Evolutionary conservation across 2,888 invertebrate species (phyloP).

Genomic region (Hirtodrosophila histrioides): DNA sequence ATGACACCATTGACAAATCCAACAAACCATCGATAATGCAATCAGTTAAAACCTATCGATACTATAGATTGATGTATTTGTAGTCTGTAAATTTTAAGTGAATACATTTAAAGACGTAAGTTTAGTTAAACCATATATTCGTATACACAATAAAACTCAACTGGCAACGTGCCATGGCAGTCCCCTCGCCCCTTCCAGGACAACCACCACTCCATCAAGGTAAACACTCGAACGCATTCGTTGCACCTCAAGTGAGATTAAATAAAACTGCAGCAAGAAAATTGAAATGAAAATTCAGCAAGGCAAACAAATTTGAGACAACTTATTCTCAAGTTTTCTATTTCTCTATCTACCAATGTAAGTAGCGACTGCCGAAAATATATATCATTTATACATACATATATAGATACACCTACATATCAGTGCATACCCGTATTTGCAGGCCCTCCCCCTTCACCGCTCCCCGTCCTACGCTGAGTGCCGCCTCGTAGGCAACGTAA

Average conservation of each 20-base stretch:
- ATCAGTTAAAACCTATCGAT: too few relatives aligned
- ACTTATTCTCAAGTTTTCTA: constrained; percentile 45
- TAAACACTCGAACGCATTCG: constrained; percentile 63
- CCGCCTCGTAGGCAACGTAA: constrained; percentile 50
- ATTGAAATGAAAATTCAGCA: constrained; percentile 78
- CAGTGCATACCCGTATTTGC: neutral
- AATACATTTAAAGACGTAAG: neutral
- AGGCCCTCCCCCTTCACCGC: neutral
- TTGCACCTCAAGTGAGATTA: constrained; percentile 78
- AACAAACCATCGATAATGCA: too few relatives aligned
- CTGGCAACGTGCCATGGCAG: constrained; percentile 4
- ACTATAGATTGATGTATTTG: too few relatives aligned
- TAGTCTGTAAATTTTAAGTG: too few relatives aligned
- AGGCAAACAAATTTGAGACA: constrained; percentile 71
- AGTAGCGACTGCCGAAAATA: constrained; percentile 37
- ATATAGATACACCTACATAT: constrained; percentile 11
- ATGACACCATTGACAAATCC: too few relatives aligned
- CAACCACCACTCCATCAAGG: constrained; percentile 27
- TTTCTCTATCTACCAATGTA: constrained; percentile 8
- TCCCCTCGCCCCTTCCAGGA: neutral
- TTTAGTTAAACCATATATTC: constrained; percentile 14
- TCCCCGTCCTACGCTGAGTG: constrained; percentile 5
- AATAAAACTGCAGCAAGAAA: constrained; percentile 70
- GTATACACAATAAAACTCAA: constrained; percentile 11
- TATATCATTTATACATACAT: constrained; percentile 25